phyloP scores from a whole-genome alignment of 1,140 invertebrate species.

The Drosophila baimaii region DNA sequence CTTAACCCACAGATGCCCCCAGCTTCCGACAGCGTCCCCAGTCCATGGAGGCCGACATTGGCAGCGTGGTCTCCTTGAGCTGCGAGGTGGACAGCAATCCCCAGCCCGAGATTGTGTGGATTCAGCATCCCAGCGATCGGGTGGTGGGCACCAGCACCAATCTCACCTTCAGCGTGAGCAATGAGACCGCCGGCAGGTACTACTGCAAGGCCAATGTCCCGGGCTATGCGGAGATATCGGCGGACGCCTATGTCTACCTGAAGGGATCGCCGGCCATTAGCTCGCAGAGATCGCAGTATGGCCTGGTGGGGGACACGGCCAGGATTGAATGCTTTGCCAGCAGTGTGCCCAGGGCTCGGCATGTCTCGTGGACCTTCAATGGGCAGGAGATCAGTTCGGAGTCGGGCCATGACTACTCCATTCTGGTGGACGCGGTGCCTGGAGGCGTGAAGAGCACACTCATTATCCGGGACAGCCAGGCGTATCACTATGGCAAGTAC shows the following conservation, averaged over 20 bases:
- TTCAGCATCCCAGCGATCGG: conserved; percentile 88
- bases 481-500: conserved; percentile 95
- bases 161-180: conserved; percentile 90
- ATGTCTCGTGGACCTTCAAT: conserved; percentile 92
- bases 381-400: conserved; percentile 91
- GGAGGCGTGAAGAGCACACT: conserved; percentile 91
- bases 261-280: conserved; percentile 94
- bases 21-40: conserved; percentile 88
- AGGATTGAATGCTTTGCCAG: conserved; percentile 94
- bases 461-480: conserved; percentile 92
- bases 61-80: conserved; percentile 88
- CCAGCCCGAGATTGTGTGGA: conserved; percentile 90
- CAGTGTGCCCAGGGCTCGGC: conserved; percentile 93
- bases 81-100: conserved; percentile 93
- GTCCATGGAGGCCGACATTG: conserved; percentile 89
- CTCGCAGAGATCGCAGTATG: conserved; percentile 90
- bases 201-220: conserved; percentile 93
- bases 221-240: conserved; percentile 93
- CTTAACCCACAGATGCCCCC: conserved; percentile 86
- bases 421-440: conserved; percentile 87
- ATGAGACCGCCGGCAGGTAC: conserved; percentile 93
- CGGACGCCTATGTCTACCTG: conserved; percentile 92
- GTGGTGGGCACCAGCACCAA: conserved; percentile 90
- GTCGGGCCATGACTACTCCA: conserved; percentile 88
- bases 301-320: conserved; percentile 91